phyloP scores from a whole-genome alignment of 2,113 vertebrate species.

The Myrmecobius fasciatus region DNA sequence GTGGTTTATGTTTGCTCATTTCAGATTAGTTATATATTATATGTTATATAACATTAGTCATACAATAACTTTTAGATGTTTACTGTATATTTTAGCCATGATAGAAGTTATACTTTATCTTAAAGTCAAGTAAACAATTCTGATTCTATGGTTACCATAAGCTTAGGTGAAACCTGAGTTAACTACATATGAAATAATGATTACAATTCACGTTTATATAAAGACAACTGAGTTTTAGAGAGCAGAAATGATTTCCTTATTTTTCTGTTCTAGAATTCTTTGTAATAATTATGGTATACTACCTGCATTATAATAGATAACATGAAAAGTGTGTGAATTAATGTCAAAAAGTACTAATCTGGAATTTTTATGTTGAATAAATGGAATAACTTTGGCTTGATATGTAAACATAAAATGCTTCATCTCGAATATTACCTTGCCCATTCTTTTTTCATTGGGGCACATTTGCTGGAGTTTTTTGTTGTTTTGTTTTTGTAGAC shows the following conservation, averaged over 20 bases:
- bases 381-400: not conserved
- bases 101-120: not conserved
- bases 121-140: not conserved
- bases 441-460: not conserved
- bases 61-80: not conserved
- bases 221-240: not conserved
- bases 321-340: not conserved
- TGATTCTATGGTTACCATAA: not conserved
- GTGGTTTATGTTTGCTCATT: not conserved
- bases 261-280: not conserved
- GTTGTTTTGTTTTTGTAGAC: not conserved
- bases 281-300: not conserved
- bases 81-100: not conserved
- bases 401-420: not conserved
- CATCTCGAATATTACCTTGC: not conserved
- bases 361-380: not conserved
- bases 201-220: not conserved
- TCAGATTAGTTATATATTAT: not conserved
- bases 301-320: too few species aligned
- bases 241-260: not conserved
- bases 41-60: too few species aligned
- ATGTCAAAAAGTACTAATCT: not conserved
- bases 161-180: not conserved
- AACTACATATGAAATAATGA: not conserved
- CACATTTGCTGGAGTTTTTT: not conserved